Base-by-base conservation (phyloP, 2,113 vertebrate genomes). In the Isichthys henryi region DNA sequence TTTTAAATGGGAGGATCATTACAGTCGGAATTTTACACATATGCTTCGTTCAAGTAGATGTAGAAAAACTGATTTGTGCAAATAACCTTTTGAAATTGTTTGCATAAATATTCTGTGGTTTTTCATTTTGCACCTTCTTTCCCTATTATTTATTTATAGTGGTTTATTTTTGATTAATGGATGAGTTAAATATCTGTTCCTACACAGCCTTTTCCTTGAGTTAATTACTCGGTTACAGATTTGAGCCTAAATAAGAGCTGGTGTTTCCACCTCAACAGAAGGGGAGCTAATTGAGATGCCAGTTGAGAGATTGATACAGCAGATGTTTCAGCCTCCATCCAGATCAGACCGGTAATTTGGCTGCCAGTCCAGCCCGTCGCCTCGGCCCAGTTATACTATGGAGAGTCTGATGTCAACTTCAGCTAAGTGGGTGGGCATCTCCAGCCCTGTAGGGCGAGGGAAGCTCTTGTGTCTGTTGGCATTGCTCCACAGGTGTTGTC, bases 241-340 rank as follows among this genome's bases (percentile, higher is more conserved):
- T 84, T 84, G 8, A 48, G 45, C 82, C 23, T 21, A 84, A 84
- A 48, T 46, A 84, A 21, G 77, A 43, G 45, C 21, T 45, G 43
- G 45, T 48, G 82, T 11, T 84, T 84, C 82, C 82, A 84, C 82
- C 82, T 84, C 82, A n/a, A 84, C 82, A 84, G 82, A 48, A 84
- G 21, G 82, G 82, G 8, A 84, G 82, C 82, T 84, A 84, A 84
- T 84, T 84, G 82, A 84, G 82, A 84, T 84, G 82, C 82, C 45
- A 84, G 82, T 9, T 84, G 21, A 84, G 80, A 84, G 82, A 84
- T 84, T 84, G 43, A 48, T 84, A 49, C 45, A 84, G 82, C 82
- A 84, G 82, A 84, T 84, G 82, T 84, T 84, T 46, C 45, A 45
- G 8, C 43, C 43, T 46, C 39, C 35, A 84, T 45, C 82, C 82